Evolutionary conservation across 2,888 invertebrate species (phyloP), one percentile per base, ranked within the genome.

Genomic region (Lasioglossum villosulum): DNA sequence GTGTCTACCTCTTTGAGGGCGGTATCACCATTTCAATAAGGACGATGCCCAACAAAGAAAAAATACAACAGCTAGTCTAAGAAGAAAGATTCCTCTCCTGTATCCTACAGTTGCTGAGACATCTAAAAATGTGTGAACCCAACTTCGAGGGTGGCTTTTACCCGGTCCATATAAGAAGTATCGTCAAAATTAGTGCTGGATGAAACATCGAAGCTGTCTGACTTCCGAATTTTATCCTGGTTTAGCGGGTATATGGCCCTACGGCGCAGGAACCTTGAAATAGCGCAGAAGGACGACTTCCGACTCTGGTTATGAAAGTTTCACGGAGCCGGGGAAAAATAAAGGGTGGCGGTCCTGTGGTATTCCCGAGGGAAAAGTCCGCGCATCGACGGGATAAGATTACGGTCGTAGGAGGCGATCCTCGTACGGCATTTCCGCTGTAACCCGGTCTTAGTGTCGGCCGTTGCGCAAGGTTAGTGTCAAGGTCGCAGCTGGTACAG

Each of bases 401-500:
- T 89, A 88, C 72, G 70, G 75, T 59, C 75, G 59, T 4, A 66
- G 84, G 74, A 83, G 80, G 66, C 84, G 66, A 88, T 89, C 76
- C 72, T 75, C 56, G 72, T 73, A 75, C 78, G 66, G 82, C 83
- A 88, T 84, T 79, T 82, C 84, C 81, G 70, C 73, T 80, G 75
- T 81, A 90, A 83, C 83, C 82, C 70, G 80, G 82, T 74, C 75
- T 75, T 82, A 90, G 56, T 86, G 87, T 56, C 79, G 84, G 59
- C 78, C 72, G 78, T 87, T 83, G 83, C 59, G 77, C 63, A 77
- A 79, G 90, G 90, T 92, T 87, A 89, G 76, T 91, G 91, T 89
- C 90, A 89, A 90, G 89, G 89, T 89, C 87, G 78, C 80, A 80
- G 80, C 83, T 82, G 82, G 74, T 78, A 74, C 74, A 74, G 73